Conservation (phyloP, 2,113 vertebrate species). For the Stigmatopora nigra region DNA sequence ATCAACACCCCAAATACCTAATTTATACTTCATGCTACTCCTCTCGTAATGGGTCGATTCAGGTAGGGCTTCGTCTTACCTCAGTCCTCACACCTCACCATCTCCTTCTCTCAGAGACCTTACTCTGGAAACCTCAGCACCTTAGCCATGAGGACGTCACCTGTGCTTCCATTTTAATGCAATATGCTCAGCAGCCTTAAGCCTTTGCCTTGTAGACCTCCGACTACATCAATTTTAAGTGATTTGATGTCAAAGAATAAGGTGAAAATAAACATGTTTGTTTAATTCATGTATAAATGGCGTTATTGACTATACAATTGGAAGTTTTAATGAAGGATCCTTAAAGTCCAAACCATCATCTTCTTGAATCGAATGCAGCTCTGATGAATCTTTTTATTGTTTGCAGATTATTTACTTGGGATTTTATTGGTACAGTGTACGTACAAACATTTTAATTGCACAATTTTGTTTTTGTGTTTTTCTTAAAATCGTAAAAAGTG, state of each 20-base stretch:
- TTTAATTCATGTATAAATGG: constrained; percentile 11
- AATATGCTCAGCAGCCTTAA: constrained; percentile 36
- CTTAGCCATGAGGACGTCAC: constrained; percentile 32
- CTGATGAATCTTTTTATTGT: constrained; percentile 32
- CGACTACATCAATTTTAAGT: neutral
- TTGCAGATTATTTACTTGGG: constrained; percentile 26
- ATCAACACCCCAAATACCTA: constrained; percentile 17
- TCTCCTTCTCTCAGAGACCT: constrained; percentile 32
- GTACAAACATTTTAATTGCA: constrained; percentile 13
- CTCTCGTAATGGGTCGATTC: constrained; percentile 29
- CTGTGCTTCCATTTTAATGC: constrained; percentile 11
- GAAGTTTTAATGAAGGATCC: constrained; percentile 26
- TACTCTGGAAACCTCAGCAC: constrained; percentile 53
- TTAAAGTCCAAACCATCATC: constrained; percentile 26
- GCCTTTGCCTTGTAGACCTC: constrained; percentile 14
- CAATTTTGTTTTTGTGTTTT: constrained; percentile 37
- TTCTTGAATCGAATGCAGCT: constrained; percentile 33
- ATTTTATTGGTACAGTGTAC: constrained; percentile 17
- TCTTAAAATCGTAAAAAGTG: neutral
- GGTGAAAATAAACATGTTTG: constrained; percentile 12
- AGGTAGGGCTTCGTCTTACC: constrained; percentile 22
- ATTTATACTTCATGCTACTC: constrained; percentile 13
- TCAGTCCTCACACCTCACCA: constrained; percentile 20
- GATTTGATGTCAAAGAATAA: neutral
- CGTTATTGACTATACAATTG: constrained; percentile 8